Conservation (phyloP, 1,140 invertebrate genomes). For the Matsumurasca onukii region DNA sequence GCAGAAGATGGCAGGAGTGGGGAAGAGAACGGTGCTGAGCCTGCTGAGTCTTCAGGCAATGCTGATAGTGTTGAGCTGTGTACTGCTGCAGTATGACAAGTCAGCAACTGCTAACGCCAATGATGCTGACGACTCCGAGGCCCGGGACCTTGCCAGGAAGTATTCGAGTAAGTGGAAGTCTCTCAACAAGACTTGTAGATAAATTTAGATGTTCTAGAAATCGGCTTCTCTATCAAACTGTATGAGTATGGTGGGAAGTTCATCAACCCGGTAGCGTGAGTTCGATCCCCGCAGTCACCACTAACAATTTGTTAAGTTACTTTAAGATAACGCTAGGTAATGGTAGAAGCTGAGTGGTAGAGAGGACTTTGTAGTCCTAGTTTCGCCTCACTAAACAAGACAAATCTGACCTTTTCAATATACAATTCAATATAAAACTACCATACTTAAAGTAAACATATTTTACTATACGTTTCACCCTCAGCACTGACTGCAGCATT, state of each 20-base stretch:
- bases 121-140: neutral
- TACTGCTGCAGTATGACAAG: conserved; percentile 9
- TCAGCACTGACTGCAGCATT: too few species aligned
- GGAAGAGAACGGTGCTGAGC: conserved; percentile 13
- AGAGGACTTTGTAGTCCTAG: too few species aligned
- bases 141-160: neutral
- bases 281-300: too few species aligned
- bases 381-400: too few species aligned
- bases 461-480: neutral
- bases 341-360: too few species aligned
- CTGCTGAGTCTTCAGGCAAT: conserved; percentile 7
- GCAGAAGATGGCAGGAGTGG: conserved; percentile 14
- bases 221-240: neutral
- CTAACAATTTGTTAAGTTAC: too few species aligned
- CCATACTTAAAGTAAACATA: neutral
- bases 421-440: neutral
- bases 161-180: conserved; percentile 20
- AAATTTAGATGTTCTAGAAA: neutral
- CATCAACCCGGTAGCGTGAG: too few species aligned
- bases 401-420: too few species aligned
- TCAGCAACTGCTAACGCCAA: conserved; percentile 5
- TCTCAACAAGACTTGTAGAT: neutral
- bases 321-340: too few species aligned
- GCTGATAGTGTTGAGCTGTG: conserved; percentile 7
- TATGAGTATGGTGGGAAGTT: neutral